A percentile compares a stretch with the other conserved stretches of the same genome.
Conservation (phyloP, 2,888 invertebrate species). For the Endotricha flammealis region DNA sequence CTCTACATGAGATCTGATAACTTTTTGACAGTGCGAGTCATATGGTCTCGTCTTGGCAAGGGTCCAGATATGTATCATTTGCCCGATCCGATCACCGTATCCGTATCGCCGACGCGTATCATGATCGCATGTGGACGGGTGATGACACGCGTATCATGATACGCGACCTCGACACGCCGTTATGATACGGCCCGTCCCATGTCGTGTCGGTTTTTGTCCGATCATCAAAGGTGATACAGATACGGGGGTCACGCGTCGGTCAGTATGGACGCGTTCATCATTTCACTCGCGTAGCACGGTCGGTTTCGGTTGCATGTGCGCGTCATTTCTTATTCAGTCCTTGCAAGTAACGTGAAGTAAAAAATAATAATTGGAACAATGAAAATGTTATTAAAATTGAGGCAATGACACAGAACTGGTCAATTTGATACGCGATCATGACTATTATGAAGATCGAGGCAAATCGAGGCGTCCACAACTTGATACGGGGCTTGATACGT, state of each 20-base stretch:
- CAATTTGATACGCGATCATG: constrained; percentile 17
- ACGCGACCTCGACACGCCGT: too few relatives aligned
- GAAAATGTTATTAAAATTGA: too few relatives aligned
- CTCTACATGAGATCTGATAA: too few relatives aligned
- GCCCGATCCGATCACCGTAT: constrained; percentile 19
- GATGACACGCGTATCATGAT: too few relatives aligned
- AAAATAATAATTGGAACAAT: neutral
- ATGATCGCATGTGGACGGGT: too few relatives aligned
- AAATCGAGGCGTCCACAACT: constrained; percentile 14
- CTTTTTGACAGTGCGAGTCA: too few relatives aligned
- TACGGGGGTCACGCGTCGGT: constrained; percentile 11
- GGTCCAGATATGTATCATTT: constrained; percentile 14
- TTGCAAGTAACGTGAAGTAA: constrained; percentile 15
- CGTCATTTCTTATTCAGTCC: constrained; percentile 14
- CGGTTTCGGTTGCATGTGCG: constrained; percentile 9
- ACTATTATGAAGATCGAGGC: constrained; percentile 5
- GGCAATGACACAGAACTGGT: constrained; percentile 1
- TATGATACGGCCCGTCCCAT: constrained; percentile 18
- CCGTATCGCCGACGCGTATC: too few relatives aligned
- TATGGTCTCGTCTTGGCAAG: too few relatives aligned
- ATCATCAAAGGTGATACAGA: constrained; percentile 22
- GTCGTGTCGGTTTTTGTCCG: constrained; percentile 21
- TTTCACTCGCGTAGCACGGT: constrained; percentile 4
- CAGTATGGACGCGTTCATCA: constrained; percentile 12
- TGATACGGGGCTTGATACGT: neutral